These are phyloP conservation scores for Podarcis siculus DNA, from an alignment of 2,797 vertebrate species.

Conservation along the genomic window DNA sequence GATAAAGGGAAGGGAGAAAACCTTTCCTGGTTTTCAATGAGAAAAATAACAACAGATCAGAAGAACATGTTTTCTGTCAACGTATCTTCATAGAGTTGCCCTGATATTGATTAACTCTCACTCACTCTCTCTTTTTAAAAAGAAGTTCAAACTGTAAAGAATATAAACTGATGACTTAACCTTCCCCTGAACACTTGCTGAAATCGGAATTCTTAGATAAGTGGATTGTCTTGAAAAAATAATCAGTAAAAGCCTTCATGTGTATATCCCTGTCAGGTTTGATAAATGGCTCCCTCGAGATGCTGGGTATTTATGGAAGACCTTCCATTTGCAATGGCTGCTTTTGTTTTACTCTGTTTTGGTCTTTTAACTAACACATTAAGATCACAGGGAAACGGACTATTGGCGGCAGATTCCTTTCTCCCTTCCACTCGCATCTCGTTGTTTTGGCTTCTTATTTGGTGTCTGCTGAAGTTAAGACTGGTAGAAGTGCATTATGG, in stretches of 20 bases:
- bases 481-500: slow-evolving; percentile 48
- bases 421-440: not conserved
- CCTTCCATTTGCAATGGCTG: slow-evolving; percentile 56
- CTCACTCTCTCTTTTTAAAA: not conserved
- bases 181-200: slow-evolving; percentile 62
- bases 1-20: not conserved
- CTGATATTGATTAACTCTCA: not conserved
- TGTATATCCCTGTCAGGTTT: slow-evolving; percentile 63
- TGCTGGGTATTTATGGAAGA: slow-evolving; percentile 67
- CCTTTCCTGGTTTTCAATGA: not conserved
- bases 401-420: slow-evolving; percentile 25
- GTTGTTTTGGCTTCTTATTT: slow-evolving; percentile 53
- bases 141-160: slow-evolving; percentile 11
- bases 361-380: slow-evolving; percentile 8
- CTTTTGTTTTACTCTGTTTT: slow-evolving; percentile 59
- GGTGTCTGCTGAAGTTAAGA: slow-evolving; percentile 51
- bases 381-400: slow-evolving; percentile 33
- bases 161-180: slow-evolving; percentile 58
- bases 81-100: not conserved
- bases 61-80: not conserved
- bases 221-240: slow-evolving; percentile 60
- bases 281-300: slow-evolving; percentile 69
- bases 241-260: slow-evolving; percentile 63
- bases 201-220: slow-evolving; percentile 72
- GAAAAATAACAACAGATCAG: not conserved